A percentile compares a stretch with the other conserved stretches of the same genome.
Conservation (phyloP, 1,140 invertebrate species). For the Brachionus manjavacas region DNA sequence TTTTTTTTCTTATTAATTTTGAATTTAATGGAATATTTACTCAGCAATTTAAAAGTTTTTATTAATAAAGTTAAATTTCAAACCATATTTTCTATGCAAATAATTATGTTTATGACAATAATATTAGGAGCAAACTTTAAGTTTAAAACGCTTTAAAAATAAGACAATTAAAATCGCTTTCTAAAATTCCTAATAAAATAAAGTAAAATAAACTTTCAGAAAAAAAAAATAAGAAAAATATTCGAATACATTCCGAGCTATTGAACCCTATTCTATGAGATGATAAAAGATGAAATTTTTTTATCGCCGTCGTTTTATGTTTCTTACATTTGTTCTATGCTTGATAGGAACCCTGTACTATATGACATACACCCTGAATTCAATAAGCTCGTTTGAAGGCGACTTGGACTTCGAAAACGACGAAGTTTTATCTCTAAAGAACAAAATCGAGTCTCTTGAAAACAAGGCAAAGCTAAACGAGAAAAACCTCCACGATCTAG, state of each 20-base stretch:
- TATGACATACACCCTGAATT: neutral
- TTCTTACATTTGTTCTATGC: neutral
- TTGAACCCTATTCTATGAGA: neutral
- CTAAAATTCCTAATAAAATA: neutral
- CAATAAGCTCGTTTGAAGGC: neutral
- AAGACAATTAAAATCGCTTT: neutral
- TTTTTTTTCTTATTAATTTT: too few relatives aligned
- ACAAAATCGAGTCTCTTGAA: neutral
- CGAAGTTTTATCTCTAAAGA: neutral
- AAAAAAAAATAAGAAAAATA: neutral
- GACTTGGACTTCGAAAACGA: neutral
- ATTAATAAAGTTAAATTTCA: too few relatives aligned
- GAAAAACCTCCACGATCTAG: neutral
- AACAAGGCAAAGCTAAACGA: neutral
- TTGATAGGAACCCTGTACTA: neutral
- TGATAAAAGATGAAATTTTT: conserved; percentile 23
- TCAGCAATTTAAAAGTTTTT: too few relatives aligned
- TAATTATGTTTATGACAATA: too few relatives aligned
- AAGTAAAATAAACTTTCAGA: neutral
- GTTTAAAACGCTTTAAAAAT: neutral
- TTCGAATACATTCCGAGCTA: neutral
- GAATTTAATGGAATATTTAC: too few relatives aligned
- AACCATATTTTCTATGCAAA: too few relatives aligned
- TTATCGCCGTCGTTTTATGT: conserved; percentile 13
- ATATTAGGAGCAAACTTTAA: neutral